Evolutionary conservation across 1,140 invertebrate species (phyloP).

Genomic region (Dolichoris vasculosae): DNA sequence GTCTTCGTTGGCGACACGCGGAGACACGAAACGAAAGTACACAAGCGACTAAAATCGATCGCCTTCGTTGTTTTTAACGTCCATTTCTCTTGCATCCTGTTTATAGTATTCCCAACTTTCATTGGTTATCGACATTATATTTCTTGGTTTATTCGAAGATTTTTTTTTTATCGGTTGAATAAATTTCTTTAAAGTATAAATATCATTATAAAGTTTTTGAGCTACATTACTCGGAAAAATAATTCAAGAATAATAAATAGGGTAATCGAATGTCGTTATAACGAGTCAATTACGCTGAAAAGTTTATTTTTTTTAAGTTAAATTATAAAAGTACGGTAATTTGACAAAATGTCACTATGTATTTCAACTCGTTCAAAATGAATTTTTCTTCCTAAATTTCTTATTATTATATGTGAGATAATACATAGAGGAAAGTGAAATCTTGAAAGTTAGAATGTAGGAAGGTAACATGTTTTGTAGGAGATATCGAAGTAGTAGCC

Average conservation of each 20-base stretch:
- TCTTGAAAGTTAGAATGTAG: slow-evolving; percentile 20
- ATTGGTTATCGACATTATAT: neutral
- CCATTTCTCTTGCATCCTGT: neutral
- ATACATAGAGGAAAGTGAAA: slow-evolving; percentile 32
- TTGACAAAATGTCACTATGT: too few species aligned
- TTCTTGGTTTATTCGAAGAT: neutral
- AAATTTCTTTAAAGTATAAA: neutral
- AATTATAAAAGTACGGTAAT: too few species aligned
- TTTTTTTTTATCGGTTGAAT: neutral
- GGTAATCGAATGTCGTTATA: too few species aligned
- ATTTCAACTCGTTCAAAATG: too few species aligned
- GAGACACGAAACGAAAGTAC: neutral
- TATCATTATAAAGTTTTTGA: too few species aligned
- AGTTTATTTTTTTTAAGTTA: too few species aligned
- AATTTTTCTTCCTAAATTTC: neutral
- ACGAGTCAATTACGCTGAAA: too few species aligned
- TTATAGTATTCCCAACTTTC: neutral
- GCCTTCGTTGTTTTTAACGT: neutral
- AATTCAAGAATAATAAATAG: too few species aligned
- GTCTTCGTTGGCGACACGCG: too few species aligned
- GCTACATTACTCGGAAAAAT: neutral
- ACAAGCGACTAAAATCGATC: neutral
- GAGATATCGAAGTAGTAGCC: neutral
- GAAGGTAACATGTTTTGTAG: neutral
- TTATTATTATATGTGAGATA: slow-evolving; percentile 15